Evolutionary conservation across 2,113 vertebrate species (phyloP).

Genomic region (Gnathochromis pfefferi): DNA sequence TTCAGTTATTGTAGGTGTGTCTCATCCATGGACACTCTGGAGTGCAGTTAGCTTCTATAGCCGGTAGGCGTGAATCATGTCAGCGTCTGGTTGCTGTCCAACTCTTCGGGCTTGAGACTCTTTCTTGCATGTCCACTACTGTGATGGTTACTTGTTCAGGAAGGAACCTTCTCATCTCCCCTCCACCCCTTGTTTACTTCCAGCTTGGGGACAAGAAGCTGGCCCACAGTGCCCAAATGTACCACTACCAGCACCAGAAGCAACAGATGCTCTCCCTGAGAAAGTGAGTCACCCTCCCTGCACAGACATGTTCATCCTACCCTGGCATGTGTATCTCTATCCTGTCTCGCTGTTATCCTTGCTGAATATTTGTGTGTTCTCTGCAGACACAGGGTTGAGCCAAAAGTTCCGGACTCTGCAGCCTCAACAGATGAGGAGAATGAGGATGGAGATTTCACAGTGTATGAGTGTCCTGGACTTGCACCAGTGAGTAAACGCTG

Average conservation of each 20-base stretch:
- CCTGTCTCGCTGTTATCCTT: background rate
- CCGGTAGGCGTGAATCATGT: background rate
- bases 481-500: constrained; percentile 78
- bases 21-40: background rate
- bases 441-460: constrained; percentile 92
- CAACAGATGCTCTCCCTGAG: constrained; percentile 92
- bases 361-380: background rate
- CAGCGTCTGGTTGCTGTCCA: background rate
- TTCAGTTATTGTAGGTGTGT: accelerated
- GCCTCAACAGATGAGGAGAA: constrained; percentile 89
- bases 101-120: background rate
- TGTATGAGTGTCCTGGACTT: constrained; percentile 93
- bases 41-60: background rate
- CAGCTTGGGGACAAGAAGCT: constrained; percentile 87
- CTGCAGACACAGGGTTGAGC: constrained; percentile 80
- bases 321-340: background rate
- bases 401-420: constrained; percentile 75
- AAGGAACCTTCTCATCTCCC: background rate
- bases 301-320: background rate
- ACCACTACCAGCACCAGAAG: constrained; percentile 94
- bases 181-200: background rate
- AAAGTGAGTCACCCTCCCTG: constrained; percentile 73
- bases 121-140: background rate
- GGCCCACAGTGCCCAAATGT: constrained; percentile 91
- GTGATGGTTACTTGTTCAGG: background rate